These are phyloP conservation scores for Lasiurus cinereus DNA, from an alignment of 2,113 vertebrate species.

Conservation along the genomic window DNA sequence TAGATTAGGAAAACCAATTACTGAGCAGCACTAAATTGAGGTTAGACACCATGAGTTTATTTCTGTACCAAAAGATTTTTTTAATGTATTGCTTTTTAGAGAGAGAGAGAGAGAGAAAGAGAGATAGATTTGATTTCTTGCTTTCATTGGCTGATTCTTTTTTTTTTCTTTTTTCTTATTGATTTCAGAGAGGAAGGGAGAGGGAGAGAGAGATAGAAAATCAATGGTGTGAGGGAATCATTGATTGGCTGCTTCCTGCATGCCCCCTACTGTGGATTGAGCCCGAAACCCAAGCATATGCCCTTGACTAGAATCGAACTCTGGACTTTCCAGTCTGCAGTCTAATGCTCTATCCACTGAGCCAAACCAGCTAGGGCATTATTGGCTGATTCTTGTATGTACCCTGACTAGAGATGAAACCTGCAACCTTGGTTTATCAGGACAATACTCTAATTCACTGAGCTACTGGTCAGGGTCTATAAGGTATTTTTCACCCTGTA, in stretches of 20 bases:
- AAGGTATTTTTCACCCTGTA: slow-evolving; percentile 4
- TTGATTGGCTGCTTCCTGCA: too few relatives aligned
- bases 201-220: too few relatives aligned
- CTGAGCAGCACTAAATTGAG: neutral
- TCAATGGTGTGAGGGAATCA: too few relatives aligned
- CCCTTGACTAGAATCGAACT: too few relatives aligned
- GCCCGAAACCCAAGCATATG: too few relatives aligned
- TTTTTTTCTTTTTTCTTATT: too few relatives aligned
- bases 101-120: neutral
- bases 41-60: slow-evolving; percentile 20
- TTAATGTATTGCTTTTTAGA: neutral
- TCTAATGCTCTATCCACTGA: too few relatives aligned
- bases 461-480: neutral
- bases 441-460: neutral
- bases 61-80: neutral
- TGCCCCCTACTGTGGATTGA: too few relatives aligned
- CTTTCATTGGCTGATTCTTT: neutral
- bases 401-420: neutral
- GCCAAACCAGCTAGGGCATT: too few relatives aligned
- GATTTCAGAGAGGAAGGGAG: too few relatives aligned
- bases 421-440: neutral
- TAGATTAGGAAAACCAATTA: neutral
- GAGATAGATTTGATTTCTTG: neutral
- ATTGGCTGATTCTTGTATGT: neutral
- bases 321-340: too few relatives aligned